Evolutionary conservation across 2,113 vertebrate species (phyloP).

Genomic region (Psittacula cyanocephala): DNA sequence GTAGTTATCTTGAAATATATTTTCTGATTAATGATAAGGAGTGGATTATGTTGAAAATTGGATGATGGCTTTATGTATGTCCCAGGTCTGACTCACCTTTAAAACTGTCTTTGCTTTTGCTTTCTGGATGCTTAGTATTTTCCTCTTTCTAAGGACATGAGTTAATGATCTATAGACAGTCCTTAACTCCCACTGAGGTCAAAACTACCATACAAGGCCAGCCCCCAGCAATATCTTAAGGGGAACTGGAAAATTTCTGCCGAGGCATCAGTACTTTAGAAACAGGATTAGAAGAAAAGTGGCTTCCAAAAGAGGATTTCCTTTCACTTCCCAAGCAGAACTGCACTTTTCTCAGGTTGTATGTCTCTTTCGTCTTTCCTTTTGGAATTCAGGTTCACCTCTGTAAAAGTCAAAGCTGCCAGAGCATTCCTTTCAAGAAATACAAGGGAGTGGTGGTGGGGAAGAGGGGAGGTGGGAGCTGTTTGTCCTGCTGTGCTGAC

Average conservation of each 20-base stretch:
- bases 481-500: background rate
- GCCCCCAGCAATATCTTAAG: background rate
- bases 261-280: background rate
- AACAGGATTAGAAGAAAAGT: background rate
- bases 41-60: background rate
- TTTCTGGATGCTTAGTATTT: background rate
- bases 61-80: background rate
- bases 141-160: background rate
- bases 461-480: too few species aligned
- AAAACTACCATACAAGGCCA: background rate
- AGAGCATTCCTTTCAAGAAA: background rate
- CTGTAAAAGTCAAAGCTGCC: background rate
- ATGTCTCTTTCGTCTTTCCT: background rate
- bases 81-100: background rate
- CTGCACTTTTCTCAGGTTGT: background rate
- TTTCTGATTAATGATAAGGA: slow-evolving; percentile 18
- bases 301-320: background rate
- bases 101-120: background rate
- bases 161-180: background rate
- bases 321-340: background rate
- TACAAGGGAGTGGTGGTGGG: background rate
- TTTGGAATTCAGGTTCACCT: background rate
- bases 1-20: slow-evolving; percentile 18
- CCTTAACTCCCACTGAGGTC: background rate
- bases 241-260: background rate